Evolutionary conservation across 1,140 invertebrate genomes (phyloP), one percentile per base, ranked within the genome.

Genomic region (Forficula auricularia): DNA sequence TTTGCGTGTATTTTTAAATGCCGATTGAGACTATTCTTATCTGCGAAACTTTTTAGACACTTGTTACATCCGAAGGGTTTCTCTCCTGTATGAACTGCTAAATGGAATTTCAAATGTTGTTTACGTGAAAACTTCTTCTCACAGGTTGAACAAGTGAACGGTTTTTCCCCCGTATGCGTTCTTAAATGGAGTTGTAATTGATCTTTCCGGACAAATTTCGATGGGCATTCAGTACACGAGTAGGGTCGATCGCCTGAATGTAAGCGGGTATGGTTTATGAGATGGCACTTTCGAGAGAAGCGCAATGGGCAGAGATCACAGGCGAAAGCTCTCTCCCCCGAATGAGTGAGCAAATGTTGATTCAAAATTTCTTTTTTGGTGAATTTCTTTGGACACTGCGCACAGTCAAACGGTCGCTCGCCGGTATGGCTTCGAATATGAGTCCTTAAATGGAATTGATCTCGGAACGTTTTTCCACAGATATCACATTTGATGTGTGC

Each of bases 301-400:
- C 3, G 6, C 14, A 30, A 32, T 14, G 18, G 35, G 30, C 43
- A 44, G 9, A 30, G 2, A 9, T 39, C 37, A 33, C 43, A 44
- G 2, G 6, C 12, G 18, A 38, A 44, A 6, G 43, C 20, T 22
- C 43, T 66, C 44, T 68, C 66, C 6, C 67, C 67, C 12, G 66
- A 66, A 48, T 71, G 68, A 38, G 62, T 61, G 38, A 65, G 50
- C 42, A 67, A 62, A 50, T 71, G 68, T 2, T 65, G 67, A 30
- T 63, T 57, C 2, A 71, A 52, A 19, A 66, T 67, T 46, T 64
- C 66, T 31, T 61, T 63, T 3, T 65, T 62, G 12, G 65, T 68
- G 50, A 71, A 71, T 0, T 60, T 57, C 50, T 68, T 65, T 46
- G 58, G 62, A 48, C 67, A 70, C n/a, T n/a, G 16, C 1, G 13